A percentile compares a stretch with the other conserved stretches of the same genome.
phyloP scores from a whole-genome alignment of 2,888 invertebrate genomes.

The Monopis laevigella region DNA sequence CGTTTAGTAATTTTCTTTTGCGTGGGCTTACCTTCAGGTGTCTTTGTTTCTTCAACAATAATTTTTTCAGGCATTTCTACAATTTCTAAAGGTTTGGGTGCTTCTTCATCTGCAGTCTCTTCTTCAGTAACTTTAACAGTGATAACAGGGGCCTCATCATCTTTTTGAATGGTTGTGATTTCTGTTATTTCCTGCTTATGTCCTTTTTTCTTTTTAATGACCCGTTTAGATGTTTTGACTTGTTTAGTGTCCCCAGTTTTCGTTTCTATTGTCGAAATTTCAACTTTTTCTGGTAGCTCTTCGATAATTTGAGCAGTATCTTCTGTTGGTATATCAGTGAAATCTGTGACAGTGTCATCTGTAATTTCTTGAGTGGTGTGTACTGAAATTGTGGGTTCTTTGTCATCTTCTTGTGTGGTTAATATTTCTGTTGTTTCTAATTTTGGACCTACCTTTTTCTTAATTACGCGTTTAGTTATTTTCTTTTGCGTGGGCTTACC shows the following conservation, averaged over 20 bases:
- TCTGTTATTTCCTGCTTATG: too few species aligned
- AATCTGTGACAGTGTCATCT: slow-evolving; percentile 29
- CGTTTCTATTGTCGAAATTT: too few species aligned
- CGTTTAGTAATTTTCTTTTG: slow-evolving; percentile 24
- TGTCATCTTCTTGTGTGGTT: slow-evolving; percentile 45
- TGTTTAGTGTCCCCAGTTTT: too few species aligned
- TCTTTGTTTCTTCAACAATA: slow-evolving; percentile 23
- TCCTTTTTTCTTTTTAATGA: too few species aligned
- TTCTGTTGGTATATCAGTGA: slow-evolving; percentile 21
- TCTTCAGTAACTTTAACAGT: too few species aligned
- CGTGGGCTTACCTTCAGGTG: slow-evolving; percentile 22
- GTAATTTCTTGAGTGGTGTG: slow-evolving; percentile 34
- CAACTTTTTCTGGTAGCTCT: slow-evolving; percentile 21
- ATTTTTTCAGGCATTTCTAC: too few species aligned
- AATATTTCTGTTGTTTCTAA: slow-evolving; percentile 50
- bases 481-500: slow-evolving; percentile 6
- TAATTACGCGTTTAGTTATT: slow-evolving; percentile 22
- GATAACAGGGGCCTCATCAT: too few species aligned
- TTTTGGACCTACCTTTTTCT: slow-evolving; percentile 29
- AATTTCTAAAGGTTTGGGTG: too few species aligned
- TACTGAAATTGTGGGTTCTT: slow-evolving; percentile 27
- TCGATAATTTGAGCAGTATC: slow-evolving; percentile 19
- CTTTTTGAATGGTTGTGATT: too few species aligned
- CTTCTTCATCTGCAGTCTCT: too few species aligned
- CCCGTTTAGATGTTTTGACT: too few species aligned